A percentile compares a stretch with the other conserved stretches of the same genome.
Conservation (phyloP, 2,888 invertebrate genomes). For the Tuta absoluta region DNA sequence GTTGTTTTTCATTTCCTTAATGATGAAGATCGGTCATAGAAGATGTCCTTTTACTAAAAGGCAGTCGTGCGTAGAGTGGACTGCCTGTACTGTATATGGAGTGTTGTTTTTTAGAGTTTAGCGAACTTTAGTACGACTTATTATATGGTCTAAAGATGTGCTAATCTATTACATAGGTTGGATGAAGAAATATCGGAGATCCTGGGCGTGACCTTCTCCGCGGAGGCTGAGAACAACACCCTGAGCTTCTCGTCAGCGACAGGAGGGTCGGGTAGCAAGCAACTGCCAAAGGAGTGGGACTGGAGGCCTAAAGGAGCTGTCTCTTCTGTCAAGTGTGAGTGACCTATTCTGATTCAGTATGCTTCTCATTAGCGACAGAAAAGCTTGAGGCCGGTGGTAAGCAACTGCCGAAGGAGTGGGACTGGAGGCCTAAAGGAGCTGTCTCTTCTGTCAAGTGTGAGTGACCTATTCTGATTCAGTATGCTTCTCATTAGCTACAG, state of each 20-base stretch:
- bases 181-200: slow-evolving; percentile 50
- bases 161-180: no score
- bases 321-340: slow-evolving; percentile 61
- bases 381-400: slow-evolving; percentile 40
- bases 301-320: slow-evolving; percentile 67
- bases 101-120: no score
- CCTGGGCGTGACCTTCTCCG: slow-evolving; percentile 45
- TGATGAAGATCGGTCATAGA: no score
- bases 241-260: slow-evolving; percentile 43
- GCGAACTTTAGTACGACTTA: no score
- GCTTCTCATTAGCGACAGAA: slow-evolving; percentile 44
- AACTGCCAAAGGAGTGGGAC: slow-evolving; percentile 61
- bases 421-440: slow-evolving; percentile 65
- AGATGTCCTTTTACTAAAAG: no score
- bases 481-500: slow-evolving; percentile 42
- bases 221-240: slow-evolving; percentile 35
- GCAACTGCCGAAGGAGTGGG: slow-evolving; percentile 59
- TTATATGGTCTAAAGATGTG: no score
- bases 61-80: no score
- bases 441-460: slow-evolving; percentile 65
- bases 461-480: slow-evolving; percentile 27
- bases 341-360: not conserved
- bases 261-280: slow-evolving; percentile 43
- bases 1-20: no score
- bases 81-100: no score